These are phyloP conservation scores for Volucella bombylans DNA, from an alignment of 2,888 invertebrate genomes.

Conservation along the genomic window DNA sequence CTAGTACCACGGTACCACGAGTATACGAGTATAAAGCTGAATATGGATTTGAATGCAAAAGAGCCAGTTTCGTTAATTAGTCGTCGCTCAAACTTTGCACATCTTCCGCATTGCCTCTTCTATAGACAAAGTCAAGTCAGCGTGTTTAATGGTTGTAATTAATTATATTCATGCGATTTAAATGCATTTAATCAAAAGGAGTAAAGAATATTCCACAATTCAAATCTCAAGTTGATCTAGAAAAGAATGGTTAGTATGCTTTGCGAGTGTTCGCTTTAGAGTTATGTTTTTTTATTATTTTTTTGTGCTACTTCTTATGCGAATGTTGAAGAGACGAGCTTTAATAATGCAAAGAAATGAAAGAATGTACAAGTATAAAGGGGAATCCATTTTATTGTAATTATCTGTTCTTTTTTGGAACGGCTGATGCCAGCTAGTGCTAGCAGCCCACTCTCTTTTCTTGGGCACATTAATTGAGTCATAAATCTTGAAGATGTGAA, in stretches of 20 bases:
- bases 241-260: no score
- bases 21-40: no score
- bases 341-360: slow-evolving; percentile 12
- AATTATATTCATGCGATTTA: slow-evolving; percentile 43
- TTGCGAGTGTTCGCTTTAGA: background rate
- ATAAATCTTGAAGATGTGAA: slow-evolving; percentile 52
- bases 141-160: slow-evolving; percentile 14
- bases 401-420: slow-evolving; percentile 14
- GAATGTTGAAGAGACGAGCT: background rate
- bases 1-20: no score
- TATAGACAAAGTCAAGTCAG: slow-evolving; percentile 5
- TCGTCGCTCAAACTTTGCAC: background rate
- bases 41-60: background rate
- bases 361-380: background rate
- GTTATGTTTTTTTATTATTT: background rate
- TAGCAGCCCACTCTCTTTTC: background rate
- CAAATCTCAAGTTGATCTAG: slow-evolving; percentile 3
- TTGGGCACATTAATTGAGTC: slow-evolving; percentile 49
- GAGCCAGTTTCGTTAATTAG: background rate
- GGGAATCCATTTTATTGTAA: slow-evolving; percentile 20
- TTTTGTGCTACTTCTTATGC: background rate
- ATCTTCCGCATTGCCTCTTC: background rate
- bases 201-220: slow-evolving; percentile 20
- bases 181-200: slow-evolving; percentile 21
- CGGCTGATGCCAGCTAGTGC: no score